Evolutionary conservation across 2,888 invertebrate genomes (phyloP).

Genomic region (Habrosyne pyritoides): DNA sequence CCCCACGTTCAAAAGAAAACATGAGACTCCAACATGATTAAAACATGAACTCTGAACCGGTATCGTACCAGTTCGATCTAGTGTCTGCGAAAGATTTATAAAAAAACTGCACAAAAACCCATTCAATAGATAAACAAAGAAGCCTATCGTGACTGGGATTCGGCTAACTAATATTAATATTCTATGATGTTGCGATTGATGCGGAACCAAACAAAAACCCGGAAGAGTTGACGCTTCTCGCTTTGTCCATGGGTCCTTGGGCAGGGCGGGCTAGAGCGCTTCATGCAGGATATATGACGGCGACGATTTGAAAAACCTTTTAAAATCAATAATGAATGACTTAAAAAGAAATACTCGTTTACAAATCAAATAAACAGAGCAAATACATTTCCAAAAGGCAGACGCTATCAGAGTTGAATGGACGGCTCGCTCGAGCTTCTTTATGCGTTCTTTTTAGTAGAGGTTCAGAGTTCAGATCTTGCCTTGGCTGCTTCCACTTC

Average conservation of each 20-base stretch:
- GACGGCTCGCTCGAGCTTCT: not conserved
- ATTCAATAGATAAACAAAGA: conserved; percentile 55
- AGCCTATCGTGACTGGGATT: conserved; percentile 42
- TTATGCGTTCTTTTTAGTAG: not conserved
- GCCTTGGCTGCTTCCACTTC: conserved; percentile 37
- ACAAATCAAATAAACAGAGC: not conserved
- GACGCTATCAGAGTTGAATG: not conserved
- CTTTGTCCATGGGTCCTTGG: conserved; percentile 75
- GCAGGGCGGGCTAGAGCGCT: conserved; percentile 42
- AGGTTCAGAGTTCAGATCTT: conserved; percentile 8
- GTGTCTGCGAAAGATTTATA: conserved; percentile 34
- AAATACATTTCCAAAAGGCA: conserved; percentile 3
- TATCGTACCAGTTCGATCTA: conserved; percentile 30
- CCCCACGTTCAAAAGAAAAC: conserved; percentile 26
- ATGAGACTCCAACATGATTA: conserved; percentile 23
- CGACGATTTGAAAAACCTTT: too few species aligned
- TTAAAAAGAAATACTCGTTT: not conserved
- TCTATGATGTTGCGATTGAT: conserved; percentile 65
- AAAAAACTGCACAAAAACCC: conserved; percentile 47
- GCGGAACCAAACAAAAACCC: conserved; percentile 73
- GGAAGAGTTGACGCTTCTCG: conserved; percentile 64
- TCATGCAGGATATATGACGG: conserved; percentile 28
- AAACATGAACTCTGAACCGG: conserved; percentile 34
- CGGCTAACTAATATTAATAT: conserved; percentile 71
- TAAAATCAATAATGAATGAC: not conserved